phyloP scores from a whole-genome alignment of 1,140 invertebrate species.

The Drosophila tani region DNA sequence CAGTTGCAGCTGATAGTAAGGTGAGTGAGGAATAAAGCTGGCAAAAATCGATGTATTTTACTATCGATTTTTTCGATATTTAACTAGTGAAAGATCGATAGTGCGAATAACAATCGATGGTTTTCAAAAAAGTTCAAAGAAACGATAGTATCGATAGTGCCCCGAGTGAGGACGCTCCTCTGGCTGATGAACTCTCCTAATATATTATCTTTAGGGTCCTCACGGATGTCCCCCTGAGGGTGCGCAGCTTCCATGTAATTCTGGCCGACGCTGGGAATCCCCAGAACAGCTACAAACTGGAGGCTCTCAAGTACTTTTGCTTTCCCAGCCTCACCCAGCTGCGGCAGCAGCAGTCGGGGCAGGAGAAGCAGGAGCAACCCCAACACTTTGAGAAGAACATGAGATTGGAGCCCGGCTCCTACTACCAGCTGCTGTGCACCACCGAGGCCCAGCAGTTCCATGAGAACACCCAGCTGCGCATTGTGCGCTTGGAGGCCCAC shows the following conservation, averaged over 20 bases:
- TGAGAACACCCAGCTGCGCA: conserved; percentile 80
- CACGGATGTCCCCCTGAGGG: conserved; percentile 78
- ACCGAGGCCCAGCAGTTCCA: conserved; percentile 80
- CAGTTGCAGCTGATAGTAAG: conserved; percentile 86
- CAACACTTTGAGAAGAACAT: conserved; percentile 68
- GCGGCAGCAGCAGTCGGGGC: conserved; percentile 21
- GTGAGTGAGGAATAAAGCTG: conserved; percentile 59
- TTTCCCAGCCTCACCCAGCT: conserved; percentile 63
- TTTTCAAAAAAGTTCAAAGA: too few species aligned
- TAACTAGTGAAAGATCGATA: too few species aligned
- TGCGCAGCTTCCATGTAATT: conserved; percentile 68
- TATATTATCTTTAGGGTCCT: conserved; percentile 54
- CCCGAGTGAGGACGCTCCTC: too few species aligned
- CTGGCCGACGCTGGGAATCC: conserved; percentile 71
- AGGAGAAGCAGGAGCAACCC: conserved; percentile 8
- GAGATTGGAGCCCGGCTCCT: conserved; percentile 71
- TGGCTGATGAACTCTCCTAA: neutral
- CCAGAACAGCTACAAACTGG: conserved; percentile 67
- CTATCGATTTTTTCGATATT: too few species aligned
- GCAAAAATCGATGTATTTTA: too few species aligned
- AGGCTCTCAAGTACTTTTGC: conserved; percentile 67
- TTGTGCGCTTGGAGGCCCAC: conserved; percentile 69
- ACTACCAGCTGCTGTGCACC: conserved; percentile 73
- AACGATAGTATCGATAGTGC: too few species aligned
- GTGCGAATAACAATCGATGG: too few species aligned